Conservation (phyloP, 1,140 invertebrate species). For the Ips nitidus region DNA sequence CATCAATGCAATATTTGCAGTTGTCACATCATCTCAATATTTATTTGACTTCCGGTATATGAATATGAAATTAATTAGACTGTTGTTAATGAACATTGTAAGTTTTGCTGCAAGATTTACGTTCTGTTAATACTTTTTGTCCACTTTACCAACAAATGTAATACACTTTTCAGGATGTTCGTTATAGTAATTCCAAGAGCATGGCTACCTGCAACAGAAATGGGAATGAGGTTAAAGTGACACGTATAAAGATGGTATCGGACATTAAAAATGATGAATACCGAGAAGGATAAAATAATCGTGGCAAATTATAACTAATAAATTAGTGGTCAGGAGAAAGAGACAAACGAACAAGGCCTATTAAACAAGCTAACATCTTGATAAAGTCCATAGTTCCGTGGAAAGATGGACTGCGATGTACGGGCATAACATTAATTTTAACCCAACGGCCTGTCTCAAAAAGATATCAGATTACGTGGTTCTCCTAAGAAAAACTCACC, state of each 20-base stretch:
- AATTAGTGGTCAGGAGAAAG: slow-evolving; percentile 24
- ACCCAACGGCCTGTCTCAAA: slow-evolving; percentile 48
- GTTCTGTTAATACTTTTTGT: too few relatives aligned
- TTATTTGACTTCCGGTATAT: too few relatives aligned
- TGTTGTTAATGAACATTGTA: too few relatives aligned
- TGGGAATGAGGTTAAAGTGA: too few relatives aligned
- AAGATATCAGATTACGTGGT: slow-evolving; percentile 51
- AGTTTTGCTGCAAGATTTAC: too few relatives aligned
- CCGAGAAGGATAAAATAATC: slow-evolving; percentile 26
- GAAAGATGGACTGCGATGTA: slow-evolving; percentile 49
- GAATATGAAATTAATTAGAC: too few relatives aligned
- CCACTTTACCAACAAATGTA: too few relatives aligned
- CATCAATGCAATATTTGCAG: too few relatives aligned
- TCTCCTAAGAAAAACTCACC: slow-evolving; percentile 48
- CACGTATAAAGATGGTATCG: not conserved
- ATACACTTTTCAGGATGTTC: too few relatives aligned
- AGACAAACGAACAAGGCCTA: slow-evolving; percentile 46
- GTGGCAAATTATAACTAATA: slow-evolving; percentile 35
- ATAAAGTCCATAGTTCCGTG: slow-evolving; percentile 49
- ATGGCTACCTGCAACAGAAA: too few relatives aligned
- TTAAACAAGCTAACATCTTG: slow-evolving; percentile 53
- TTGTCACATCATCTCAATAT: too few relatives aligned
- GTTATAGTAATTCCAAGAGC: too few relatives aligned
- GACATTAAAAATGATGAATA: slow-evolving; percentile 18
- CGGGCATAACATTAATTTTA: slow-evolving; percentile 53